Evolutionary conservation across 2,113 vertebrate genomes (phyloP).

Genomic region (Sinosuthora webbiana): DNA sequence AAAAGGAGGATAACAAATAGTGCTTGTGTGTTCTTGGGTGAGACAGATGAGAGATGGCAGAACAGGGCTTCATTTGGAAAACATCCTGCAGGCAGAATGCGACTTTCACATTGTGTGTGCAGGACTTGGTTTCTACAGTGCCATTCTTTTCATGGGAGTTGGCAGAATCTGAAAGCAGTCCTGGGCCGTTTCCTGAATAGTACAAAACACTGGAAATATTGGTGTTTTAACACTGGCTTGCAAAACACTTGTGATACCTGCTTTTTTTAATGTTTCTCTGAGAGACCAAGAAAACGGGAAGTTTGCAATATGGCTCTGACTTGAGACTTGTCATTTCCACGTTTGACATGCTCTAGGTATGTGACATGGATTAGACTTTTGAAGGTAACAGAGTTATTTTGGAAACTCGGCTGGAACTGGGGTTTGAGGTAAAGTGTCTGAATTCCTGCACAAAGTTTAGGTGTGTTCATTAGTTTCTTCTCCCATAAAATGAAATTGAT

Average conservation of each 20-base stretch:
- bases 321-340: background rate
- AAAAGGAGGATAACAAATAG: slow-evolving; percentile 40
- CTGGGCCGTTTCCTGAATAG: background rate
- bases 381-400: background rate
- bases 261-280: background rate
- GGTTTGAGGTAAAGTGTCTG: background rate
- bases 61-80: slow-evolving; percentile 10
- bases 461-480: background rate
- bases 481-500: background rate
- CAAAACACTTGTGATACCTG: background rate
- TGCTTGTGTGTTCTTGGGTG: slow-evolving; percentile 25
- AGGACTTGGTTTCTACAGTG: background rate
- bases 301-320: background rate
- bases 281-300: background rate
- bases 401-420: background rate
- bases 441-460: background rate
- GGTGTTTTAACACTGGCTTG: background rate
- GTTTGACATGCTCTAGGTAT: background rate
- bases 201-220: background rate
- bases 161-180: background rate
- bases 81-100: background rate
- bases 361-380: background rate
- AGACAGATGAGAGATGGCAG: slow-evolving; percentile 33
- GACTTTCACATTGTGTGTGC: background rate
- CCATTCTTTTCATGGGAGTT: background rate